Percentiles rank a stretch among this genome's conserved stretches.
Conservation (phyloP, 2,797 vertebrate genomes). For the Platalea minor region DNA sequence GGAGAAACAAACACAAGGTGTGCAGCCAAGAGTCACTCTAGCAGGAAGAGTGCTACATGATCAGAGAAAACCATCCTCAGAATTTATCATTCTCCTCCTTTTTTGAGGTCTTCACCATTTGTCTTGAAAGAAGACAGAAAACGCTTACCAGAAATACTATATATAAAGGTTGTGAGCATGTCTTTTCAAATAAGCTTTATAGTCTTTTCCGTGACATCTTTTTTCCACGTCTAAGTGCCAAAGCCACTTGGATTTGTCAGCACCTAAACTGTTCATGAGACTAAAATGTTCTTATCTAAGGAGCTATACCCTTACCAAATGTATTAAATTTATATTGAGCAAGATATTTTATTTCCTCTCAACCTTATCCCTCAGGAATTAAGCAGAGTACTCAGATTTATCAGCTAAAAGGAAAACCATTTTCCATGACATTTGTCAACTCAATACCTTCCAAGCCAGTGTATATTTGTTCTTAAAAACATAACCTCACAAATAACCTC, state of each 20-base stretch:
- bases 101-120: background rate
- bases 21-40: background rate
- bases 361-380: slow-evolving; percentile 36
- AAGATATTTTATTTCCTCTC: slow-evolving; percentile 31
- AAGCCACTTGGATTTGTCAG: background rate
- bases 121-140: background rate
- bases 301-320: background rate
- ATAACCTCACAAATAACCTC: slow-evolving; percentile 52
- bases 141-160: background rate
- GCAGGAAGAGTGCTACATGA: background rate
- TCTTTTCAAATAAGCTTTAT: background rate
- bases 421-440: slow-evolving; percentile 23
- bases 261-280: background rate
- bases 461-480: slow-evolving; percentile 53
- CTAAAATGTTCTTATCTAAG: slow-evolving; percentile 3
- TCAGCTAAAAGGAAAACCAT: slow-evolving; percentile 33
- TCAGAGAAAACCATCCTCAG: background rate
- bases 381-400: slow-evolving; percentile 31
- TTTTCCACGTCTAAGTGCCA: background rate
- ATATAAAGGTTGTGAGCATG: background rate
- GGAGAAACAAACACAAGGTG: background rate
- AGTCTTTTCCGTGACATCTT: background rate
- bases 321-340: background rate
- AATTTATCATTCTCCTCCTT: background rate
- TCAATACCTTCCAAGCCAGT: slow-evolving; percentile 38